Conservation (phyloP, 2,797 vertebrate genomes). For the Lepus townsendii region DNA sequence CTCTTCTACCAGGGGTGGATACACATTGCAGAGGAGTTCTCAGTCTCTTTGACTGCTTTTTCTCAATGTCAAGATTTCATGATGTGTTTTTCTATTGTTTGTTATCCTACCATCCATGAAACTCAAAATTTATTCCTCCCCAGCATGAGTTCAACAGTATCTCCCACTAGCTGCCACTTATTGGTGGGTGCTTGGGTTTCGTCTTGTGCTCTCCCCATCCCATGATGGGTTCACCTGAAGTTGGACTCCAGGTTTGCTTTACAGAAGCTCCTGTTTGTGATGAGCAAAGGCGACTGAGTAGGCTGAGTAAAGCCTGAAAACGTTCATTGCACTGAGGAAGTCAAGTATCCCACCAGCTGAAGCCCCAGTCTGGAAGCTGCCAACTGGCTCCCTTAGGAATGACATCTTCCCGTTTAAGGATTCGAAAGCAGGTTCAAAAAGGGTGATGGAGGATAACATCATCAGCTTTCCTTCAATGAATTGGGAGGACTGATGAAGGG, state of each 20-base stretch:
- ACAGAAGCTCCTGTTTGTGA: not conserved
- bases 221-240: not conserved
- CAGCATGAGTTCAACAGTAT: not conserved
- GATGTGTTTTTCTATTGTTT: not conserved
- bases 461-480: not conserved
- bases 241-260: not conserved
- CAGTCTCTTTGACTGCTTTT: not conserved
- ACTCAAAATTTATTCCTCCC: not conserved
- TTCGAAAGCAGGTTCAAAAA: not conserved
- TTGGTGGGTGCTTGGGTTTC: not conserved
- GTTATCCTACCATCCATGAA: not conserved
- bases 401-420: not conserved
- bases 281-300: not conserved
- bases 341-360: not conserved
- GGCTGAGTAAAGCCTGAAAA: not conserved
- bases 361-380: not conserved
- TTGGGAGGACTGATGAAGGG: not conserved
- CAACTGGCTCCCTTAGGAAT: not conserved
- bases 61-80: conserved; percentile 25
- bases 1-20: not conserved
- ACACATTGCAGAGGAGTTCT: not conserved
- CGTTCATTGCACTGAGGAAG: not conserved
- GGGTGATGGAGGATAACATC: not conserved
- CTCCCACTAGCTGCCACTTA: not conserved
- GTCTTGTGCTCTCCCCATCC: not conserved